Conservation (phyloP, 2,113 vertebrate species). For the Syrrhaptes paradoxus region DNA sequence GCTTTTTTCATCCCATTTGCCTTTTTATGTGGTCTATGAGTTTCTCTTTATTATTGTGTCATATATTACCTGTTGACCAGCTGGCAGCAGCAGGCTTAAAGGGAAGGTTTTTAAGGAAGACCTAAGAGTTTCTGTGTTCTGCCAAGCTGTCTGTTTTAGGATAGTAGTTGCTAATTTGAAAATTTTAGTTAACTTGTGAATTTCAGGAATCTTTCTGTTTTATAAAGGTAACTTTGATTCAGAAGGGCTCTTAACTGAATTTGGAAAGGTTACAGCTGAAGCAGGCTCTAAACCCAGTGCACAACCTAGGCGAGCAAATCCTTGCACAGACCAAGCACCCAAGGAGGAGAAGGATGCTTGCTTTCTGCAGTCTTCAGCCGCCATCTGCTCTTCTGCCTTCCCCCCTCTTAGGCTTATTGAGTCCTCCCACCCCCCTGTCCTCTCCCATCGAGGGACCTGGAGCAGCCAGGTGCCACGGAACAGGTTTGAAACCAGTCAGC, state of each 20-base stretch:
- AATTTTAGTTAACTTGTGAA: not conserved
- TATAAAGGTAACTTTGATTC: not conserved
- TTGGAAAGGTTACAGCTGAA: not conserved
- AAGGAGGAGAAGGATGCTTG: not conserved
- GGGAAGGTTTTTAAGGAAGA: not conserved
- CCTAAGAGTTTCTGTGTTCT: accelerated
- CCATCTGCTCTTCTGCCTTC: not conserved
- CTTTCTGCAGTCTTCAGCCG: not conserved
- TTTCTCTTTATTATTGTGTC: not conserved
- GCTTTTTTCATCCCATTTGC: not conserved
- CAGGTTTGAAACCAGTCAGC: not conserved
- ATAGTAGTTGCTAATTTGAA: not conserved
- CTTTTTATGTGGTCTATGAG: not conserved
- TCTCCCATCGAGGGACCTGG: not conserved
- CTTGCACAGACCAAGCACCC: not conserved
- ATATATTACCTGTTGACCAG: not conserved
- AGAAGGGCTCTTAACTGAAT: not conserved
- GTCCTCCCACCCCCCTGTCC: not conserved
- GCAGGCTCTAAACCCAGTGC: not conserved
- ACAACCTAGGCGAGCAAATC: not conserved
- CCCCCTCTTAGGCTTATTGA: not conserved
- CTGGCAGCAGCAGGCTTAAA: not conserved
- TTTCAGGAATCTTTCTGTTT: not conserved
- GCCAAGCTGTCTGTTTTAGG: not conserved
- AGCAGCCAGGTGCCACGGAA: not conserved